These are phyloP conservation scores for Pangasianodon hypophthalmus DNA, from an alignment of 2,113 vertebrate species.

Conservation along the genomic window DNA sequence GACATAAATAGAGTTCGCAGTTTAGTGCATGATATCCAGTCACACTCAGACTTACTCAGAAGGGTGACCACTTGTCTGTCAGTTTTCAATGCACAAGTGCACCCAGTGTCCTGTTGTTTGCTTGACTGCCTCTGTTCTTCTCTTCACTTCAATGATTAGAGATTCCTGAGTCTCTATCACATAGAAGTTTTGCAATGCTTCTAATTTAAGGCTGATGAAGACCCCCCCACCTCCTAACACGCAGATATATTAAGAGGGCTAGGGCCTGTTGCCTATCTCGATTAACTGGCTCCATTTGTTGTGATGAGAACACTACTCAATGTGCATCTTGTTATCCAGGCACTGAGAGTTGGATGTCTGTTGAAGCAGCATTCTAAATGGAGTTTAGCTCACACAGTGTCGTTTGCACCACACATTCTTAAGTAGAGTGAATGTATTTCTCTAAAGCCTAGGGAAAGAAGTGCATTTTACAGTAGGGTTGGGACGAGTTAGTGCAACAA, in stretches of 20 bases:
- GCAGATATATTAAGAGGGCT: slow-evolving; percentile 23
- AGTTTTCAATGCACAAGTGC: neutral
- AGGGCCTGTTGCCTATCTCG: slow-evolving; percentile 31
- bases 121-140: slow-evolving; percentile 24
- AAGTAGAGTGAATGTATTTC: slow-evolving; percentile 18
- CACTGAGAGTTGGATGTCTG: neutral
- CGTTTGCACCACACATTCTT: slow-evolving; percentile 5
- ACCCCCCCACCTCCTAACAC: slow-evolving; percentile 31
- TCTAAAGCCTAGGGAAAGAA: neutral
- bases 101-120: slow-evolving; percentile 12
- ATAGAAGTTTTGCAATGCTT: slow-evolving; percentile 33
- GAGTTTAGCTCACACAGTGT: slow-evolving; percentile 22
- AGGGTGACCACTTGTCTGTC: slow-evolving; percentile 7
- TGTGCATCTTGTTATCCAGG: slow-evolving; percentile 13
- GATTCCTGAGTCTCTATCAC: slow-evolving; percentile 19
- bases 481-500: neutral
- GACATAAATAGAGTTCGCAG: too few species aligned
- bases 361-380: slow-evolving; percentile 33
- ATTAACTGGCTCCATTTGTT: slow-evolving; percentile 36
- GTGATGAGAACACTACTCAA: slow-evolving; percentile 27
- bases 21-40: neutral
- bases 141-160: slow-evolving; percentile 34
- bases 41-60: neutral
- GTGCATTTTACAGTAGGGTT: neutral
- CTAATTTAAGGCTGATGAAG: slow-evolving; percentile 32